These are phyloP conservation scores for Rallus limicola DNA, from an alignment of 2,113 vertebrate genomes.

Conservation along the genomic window DNA sequence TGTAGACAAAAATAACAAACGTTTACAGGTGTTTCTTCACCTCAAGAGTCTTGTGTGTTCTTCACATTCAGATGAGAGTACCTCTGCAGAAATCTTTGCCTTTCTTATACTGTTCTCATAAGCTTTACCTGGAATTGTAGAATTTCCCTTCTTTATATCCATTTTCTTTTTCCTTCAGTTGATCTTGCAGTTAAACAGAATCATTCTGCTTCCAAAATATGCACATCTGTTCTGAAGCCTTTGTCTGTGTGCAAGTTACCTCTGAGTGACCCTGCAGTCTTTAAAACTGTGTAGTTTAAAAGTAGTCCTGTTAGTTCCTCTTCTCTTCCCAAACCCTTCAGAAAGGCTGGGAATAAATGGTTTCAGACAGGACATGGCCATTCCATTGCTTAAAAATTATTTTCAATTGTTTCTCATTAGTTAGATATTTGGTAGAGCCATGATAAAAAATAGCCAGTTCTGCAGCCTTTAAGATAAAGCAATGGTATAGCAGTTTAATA, in stretches of 20 bases:
- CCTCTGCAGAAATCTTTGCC: not conserved
- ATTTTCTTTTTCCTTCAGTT: not conserved
- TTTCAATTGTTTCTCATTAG: not conserved
- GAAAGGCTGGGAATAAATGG: not conserved
- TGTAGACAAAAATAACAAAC: not conserved
- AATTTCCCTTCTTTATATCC: not conserved
- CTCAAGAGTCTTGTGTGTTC: not conserved
- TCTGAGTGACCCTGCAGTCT: not conserved
- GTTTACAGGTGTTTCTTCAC: not conserved
- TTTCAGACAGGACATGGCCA: not conserved
- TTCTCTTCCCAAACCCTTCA: not conserved
- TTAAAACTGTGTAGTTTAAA: not conserved
- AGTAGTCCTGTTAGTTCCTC: not conserved
- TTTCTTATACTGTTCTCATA: not conserved
- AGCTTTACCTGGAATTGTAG: not conserved
- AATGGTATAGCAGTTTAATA: not conserved
- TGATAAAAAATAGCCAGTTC: not conserved
- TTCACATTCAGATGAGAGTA: not conserved
- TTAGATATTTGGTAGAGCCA: not conserved
- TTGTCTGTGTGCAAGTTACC: constrained; percentile 3
- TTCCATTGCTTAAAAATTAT: not conserved
- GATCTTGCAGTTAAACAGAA: not conserved
- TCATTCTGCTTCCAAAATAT: not conserved
- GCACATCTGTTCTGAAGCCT: constrained; percentile 6
- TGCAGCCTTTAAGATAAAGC: not conserved